phyloP scores from a whole-genome alignment of 2,797 vertebrate species.

The Morus bassanus region DNA sequence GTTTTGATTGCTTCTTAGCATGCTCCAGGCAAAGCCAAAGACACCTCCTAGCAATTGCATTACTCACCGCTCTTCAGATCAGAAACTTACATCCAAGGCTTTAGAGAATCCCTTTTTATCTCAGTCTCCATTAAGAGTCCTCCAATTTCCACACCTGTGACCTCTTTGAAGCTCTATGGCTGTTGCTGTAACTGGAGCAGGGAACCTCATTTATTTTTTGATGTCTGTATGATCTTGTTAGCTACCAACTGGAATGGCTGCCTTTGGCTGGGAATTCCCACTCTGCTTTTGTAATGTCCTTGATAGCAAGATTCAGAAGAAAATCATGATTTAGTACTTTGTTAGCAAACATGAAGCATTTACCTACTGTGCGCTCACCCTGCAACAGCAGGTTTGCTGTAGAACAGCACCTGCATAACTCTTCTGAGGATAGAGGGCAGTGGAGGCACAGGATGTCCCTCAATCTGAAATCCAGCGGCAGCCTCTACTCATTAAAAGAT shows the following conservation, averaged over 20 bases:
- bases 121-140: slow-evolving; percentile 30
- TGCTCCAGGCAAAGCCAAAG: slow-evolving; percentile 48
- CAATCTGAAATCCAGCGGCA: neutral
- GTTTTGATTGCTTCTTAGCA: slow-evolving; percentile 33
- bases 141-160: slow-evolving; percentile 60
- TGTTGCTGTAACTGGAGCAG: slow-evolving; percentile 16
- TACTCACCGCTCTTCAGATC: slow-evolving; percentile 40
- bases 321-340: neutral
- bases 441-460: neutral
- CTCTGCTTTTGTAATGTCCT: neutral
- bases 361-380: neutral
- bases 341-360: neutral
- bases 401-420: neutral
- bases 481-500: neutral
- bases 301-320: neutral
- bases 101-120: slow-evolving; percentile 46
- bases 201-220: slow-evolving; percentile 25
- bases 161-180: slow-evolving; percentile 48
- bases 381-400: neutral
- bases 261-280: slow-evolving; percentile 54
- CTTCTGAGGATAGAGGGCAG: neutral
- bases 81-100: slow-evolving; percentile 37
- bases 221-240: slow-evolving; percentile 29
- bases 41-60: slow-evolving; percentile 52
- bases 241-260: neutral